Evolutionary conservation across 2,888 invertebrate genomes (phyloP).

Genomic region (Sarcophaga subvicina): DNA sequence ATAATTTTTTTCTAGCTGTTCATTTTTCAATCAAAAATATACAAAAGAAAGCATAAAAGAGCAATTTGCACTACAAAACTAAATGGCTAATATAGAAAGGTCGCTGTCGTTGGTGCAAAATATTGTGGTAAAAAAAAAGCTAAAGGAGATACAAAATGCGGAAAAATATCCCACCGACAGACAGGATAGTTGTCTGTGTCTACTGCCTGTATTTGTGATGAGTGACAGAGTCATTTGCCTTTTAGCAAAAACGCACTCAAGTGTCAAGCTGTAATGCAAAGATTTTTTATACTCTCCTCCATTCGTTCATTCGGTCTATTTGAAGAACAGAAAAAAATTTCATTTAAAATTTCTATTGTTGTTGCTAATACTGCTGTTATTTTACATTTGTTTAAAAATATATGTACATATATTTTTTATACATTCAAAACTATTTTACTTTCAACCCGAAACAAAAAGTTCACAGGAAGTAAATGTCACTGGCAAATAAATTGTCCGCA

Average conservation of each 20-base stretch:
- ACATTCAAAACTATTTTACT: not conserved
- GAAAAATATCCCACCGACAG: constrained; percentile 46
- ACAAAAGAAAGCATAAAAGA: constrained; percentile 23
- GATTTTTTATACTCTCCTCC: constrained; percentile 42
- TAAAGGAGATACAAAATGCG: constrained; percentile 31
- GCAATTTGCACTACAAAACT: constrained; percentile 30
- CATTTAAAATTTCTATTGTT: constrained; percentile 27
- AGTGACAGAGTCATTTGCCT: constrained; percentile 69
- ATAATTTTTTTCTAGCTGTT: constrained; percentile 39
- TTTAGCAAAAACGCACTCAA: constrained; percentile 65
- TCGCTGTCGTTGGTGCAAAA: constrained; percentile 36
- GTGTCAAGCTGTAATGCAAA: constrained; percentile 55
- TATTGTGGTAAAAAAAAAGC: constrained; percentile 7
- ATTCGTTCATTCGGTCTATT: constrained; percentile 32
- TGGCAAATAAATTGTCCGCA: constrained; percentile 64
- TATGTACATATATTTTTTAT: constrained; percentile 12
- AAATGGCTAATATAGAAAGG: constrained; percentile 65
- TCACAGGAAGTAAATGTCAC: constrained; percentile 60
- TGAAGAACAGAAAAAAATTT: constrained; percentile 8
- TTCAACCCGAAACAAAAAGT: not conserved
- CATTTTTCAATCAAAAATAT: constrained; percentile 56
- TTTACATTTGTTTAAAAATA: constrained; percentile 44
- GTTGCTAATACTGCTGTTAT: constrained; percentile 39
- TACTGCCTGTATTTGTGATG: constrained; percentile 39
- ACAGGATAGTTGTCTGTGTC: constrained; percentile 22